A percentile compares a stretch with the other conserved stretches of the same genome.
Evolutionary conservation across 2,797 vertebrate species (phyloP).

Genomic region (Arnoldichthys spilopterus): DNA sequence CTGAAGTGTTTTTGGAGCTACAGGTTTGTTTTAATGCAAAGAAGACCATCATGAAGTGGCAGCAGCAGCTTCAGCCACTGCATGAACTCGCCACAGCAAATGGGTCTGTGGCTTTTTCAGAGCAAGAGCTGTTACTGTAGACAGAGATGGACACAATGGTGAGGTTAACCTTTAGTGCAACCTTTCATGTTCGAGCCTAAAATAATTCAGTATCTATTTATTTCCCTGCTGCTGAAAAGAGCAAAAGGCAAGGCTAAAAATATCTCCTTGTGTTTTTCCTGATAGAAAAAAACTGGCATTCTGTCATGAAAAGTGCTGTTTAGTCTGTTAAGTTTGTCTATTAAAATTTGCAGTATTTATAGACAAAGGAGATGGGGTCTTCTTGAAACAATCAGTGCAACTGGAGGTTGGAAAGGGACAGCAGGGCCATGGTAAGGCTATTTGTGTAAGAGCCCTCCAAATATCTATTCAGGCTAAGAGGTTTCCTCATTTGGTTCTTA

Average conservation of each 20-base stretch:
- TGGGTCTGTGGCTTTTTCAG: too few species aligned
- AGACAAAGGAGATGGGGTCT: slow-evolving; percentile 34
- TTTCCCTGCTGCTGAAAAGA: slow-evolving; percentile 26
- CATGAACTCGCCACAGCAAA: too few species aligned
- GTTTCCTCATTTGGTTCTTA: slow-evolving; percentile 21
- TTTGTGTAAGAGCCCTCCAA: slow-evolving; percentile 35
- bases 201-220: slow-evolving; percentile 19
- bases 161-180: slow-evolving; percentile 33
- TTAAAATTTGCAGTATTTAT: slow-evolving; percentile 56
- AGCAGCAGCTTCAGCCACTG: too few species aligned
- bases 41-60: too few species aligned
- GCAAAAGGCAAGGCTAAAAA: slow-evolving; percentile 41
- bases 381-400: slow-evolving; percentile 53
- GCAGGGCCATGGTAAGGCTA: slow-evolving; percentile 26
- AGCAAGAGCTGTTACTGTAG: not conserved
- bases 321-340: slow-evolving; percentile 31
- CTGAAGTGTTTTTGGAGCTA: too few species aligned
- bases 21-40: too few species aligned
- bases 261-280: slow-evolving; percentile 31
- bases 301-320: slow-evolving; percentile 16
- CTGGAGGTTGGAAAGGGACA: slow-evolving; percentile 10
- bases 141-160: not conserved
- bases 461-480: slow-evolving; percentile 23
- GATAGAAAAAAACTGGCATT: slow-evolving; percentile 6
- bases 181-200: slow-evolving; percentile 23